phyloP scores from a whole-genome alignment of 2,113 vertebrate genomes.

The Sander vitreus region DNA sequence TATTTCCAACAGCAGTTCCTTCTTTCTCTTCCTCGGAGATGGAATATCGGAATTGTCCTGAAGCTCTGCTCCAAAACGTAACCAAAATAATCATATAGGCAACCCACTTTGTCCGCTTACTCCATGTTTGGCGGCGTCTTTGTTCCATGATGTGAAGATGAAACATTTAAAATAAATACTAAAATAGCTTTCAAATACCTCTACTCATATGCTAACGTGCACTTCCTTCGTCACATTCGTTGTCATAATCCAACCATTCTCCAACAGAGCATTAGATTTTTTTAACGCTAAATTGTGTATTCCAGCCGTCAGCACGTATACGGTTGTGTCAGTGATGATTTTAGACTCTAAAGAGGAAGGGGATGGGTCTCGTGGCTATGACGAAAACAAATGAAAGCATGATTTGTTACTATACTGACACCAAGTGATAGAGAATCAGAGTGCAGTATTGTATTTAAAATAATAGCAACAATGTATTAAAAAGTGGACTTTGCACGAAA shows the following conservation, averaged over 20 bases:
- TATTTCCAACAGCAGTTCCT: constrained; percentile 71
- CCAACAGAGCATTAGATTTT: accelerated
- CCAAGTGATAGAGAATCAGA: constrained; percentile 47
- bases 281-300: not conserved
- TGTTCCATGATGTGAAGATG: constrained; percentile 57
- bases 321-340: not conserved
- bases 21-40: constrained; percentile 71
- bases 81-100: constrained; percentile 25
- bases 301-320: not conserved
- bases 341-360: not conserved
- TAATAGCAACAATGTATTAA: too few species aligned
- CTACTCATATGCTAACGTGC: accelerated
- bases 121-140: constrained; percentile 35
- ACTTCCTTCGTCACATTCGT: not conserved
- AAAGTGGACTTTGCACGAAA: accelerated
- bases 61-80: constrained; percentile 53
- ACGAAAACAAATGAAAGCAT: not conserved
- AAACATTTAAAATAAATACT: not conserved
- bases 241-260: not conserved
- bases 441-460: constrained; percentile 4
- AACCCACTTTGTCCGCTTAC: constrained; percentile 32
- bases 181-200: not conserved
- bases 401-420: constrained; percentile 60
- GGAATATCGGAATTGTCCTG: constrained; percentile 72
- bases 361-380: not conserved